phyloP scores from a whole-genome alignment of 1,140 invertebrate genomes.

The Branchinecta lindahli region DNA sequence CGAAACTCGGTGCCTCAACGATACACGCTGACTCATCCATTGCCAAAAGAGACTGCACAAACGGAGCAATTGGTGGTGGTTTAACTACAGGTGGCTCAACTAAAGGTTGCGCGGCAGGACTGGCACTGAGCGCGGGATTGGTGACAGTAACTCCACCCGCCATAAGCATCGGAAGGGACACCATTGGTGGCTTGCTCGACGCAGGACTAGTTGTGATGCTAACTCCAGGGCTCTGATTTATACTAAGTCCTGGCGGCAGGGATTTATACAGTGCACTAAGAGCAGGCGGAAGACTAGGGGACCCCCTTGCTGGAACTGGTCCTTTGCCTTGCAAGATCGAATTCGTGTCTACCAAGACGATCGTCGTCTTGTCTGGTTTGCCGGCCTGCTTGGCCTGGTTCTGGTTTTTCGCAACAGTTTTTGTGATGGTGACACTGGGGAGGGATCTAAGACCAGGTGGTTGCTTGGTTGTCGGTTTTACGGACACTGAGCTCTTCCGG shows the following conservation, averaged over 20 bases:
- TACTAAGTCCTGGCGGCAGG: constrained; percentile 15
- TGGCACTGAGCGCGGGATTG: constrained; percentile 28
- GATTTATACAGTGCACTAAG: constrained; percentile 13
- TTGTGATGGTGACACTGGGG: neutral
- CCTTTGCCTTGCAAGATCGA: constrained; percentile 47
- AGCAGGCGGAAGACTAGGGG: constrained; percentile 19
- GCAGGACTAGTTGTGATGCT: constrained; percentile 7
- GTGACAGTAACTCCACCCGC: constrained; percentile 20
- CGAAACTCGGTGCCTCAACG: constrained; percentile 74
- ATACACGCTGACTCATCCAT: constrained; percentile 78
- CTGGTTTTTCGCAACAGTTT: neutral
- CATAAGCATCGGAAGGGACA: constrained; percentile 7
- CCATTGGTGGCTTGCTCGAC: neutral
- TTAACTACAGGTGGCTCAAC: neutral
- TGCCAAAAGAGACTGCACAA: constrained; percentile 35
- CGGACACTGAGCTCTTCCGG: neutral
- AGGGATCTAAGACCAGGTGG: neutral
- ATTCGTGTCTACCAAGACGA: constrained; percentile 63
- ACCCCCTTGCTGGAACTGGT: constrained; percentile 38
- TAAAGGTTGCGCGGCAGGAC: constrained; percentile 13
- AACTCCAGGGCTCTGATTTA: constrained; percentile 11
- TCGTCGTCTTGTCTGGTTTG: constrained; percentile 19
- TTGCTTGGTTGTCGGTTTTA: neutral
- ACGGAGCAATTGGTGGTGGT: constrained; percentile 38
- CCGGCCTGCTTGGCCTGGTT: neutral